Percentiles rank a stretch among this genome's conserved stretches.
These are phyloP conservation scores for Papilio polytes DNA, from an alignment of 1,140 invertebrate genomes.

Conservation along the genomic window DNA sequence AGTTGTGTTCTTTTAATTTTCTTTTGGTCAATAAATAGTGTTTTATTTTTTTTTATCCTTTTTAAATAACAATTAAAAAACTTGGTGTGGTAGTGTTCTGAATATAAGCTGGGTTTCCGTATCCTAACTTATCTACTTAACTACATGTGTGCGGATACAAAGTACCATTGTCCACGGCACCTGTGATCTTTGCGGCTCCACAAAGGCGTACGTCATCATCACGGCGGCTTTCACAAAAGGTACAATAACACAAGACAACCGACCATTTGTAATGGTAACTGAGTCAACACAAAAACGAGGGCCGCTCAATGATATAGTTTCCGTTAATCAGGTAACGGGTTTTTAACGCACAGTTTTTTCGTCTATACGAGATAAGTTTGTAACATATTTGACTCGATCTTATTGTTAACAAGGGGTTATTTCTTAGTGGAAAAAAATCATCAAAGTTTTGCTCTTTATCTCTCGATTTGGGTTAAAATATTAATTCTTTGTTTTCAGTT, in stretches of 20 bases:
- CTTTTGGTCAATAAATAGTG: no score
- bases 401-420: neutral
- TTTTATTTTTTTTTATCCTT: no score
- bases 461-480: no score
- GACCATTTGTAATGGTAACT: slow-evolving; percentile 44
- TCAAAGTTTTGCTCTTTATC: no score
- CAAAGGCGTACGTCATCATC: slow-evolving; percentile 47
- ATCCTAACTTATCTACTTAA: no score
- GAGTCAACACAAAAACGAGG: slow-evolving; percentile 37
- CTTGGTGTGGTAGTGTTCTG: no score
- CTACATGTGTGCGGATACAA: neutral
- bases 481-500: neutral
- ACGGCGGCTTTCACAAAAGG: slow-evolving; percentile 49
- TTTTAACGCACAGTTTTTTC: slow-evolving; percentile 21
- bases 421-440: neutral
- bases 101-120: no score
- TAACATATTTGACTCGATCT: slow-evolving; percentile 8
- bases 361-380: neutral
- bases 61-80: no score
- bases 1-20: no score
- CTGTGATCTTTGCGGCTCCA: slow-evolving; percentile 39
- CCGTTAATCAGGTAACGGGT: slow-evolving; percentile 39
- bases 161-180: slow-evolving; percentile 35
- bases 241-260: slow-evolving; percentile 46
- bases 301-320: slow-evolving; percentile 38